Evolutionary conservation across 2,888 invertebrate genomes (phyloP).

Genomic region (Crioceris asparagi): DNA sequence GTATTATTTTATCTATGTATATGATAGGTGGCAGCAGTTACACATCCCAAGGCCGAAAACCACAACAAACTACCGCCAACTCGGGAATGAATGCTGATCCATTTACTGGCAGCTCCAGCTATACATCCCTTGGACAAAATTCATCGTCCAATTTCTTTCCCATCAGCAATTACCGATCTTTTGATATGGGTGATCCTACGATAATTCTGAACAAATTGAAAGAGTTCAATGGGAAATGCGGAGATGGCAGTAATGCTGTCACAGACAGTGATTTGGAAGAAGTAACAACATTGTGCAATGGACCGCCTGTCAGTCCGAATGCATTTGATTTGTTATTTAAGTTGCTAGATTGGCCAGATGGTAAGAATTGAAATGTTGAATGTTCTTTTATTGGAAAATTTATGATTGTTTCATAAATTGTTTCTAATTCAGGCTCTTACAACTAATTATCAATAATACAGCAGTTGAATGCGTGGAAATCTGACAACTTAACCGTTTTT

Average conservation of each 20-base stretch:
- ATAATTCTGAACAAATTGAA: conserved; percentile 63
- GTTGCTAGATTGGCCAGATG: conserved; percentile 62
- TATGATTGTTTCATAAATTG: no score
- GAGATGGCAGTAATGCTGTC: conserved; percentile 37
- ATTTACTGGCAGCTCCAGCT: conserved; percentile 43
- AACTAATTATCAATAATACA: no score
- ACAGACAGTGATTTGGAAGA: conserved; percentile 47
- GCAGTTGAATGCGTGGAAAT: no score
- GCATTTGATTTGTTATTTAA: conserved; percentile 48
- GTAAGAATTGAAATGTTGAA: conserved; percentile 36
- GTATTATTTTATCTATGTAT: no score
- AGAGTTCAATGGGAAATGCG: conserved; percentile 58
- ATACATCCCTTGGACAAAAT: conserved; percentile 30
- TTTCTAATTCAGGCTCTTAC: no score
- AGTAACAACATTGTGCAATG: conserved; percentile 53
- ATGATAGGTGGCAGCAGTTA: conserved; percentile 36
- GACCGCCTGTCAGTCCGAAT: conserved; percentile 37
- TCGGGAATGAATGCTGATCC: conserved; percentile 45
- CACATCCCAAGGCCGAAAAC: conserved; percentile 24
- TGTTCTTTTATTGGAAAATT: no score
- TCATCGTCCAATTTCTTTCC: conserved; percentile 27
- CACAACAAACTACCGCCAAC: conserved; percentile 4
- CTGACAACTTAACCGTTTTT: no score
- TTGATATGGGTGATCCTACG: conserved; percentile 66
- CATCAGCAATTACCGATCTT: conserved; percentile 47